Conservation (phyloP, 2,797 vertebrate genomes). For the Tinamus major region DNA sequence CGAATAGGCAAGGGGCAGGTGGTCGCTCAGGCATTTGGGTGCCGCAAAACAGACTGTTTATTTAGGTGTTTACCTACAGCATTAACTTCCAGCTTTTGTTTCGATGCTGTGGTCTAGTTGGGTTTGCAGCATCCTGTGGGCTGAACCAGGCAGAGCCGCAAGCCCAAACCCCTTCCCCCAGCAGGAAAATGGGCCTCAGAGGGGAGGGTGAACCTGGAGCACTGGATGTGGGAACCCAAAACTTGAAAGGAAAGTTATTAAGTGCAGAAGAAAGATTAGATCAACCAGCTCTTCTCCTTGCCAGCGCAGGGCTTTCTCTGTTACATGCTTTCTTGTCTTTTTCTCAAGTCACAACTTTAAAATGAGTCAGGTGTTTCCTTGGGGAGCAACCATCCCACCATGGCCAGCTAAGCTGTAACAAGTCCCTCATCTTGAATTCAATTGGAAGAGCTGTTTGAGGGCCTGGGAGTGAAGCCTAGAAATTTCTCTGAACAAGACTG, state of each 20-base stretch:
- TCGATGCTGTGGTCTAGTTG: not conserved
- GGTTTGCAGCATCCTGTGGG: not conserved
- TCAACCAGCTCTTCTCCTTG: not conserved
- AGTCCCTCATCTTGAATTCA: not conserved
- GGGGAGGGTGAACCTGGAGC: not conserved
- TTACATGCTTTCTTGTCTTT: not conserved
- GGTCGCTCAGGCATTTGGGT: not conserved
- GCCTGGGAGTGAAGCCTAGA: not conserved
- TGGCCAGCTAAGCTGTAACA: not conserved
- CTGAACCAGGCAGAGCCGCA: not conserved
- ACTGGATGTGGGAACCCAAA: not conserved
- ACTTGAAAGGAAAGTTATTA: not conserved
- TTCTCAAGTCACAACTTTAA: not conserved
- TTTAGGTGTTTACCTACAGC: not conserved
- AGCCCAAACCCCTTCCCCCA: not conserved
- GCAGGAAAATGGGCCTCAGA: not conserved
- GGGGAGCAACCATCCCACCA: not conserved
- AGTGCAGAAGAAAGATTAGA: not conserved
- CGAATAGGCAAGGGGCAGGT: not conserved
- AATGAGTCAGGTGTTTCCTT: not conserved
- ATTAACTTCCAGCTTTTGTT: accelerated
- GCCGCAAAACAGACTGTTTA: not conserved
- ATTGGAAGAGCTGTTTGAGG: not conserved
- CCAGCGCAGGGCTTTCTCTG: not conserved
- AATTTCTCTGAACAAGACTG: not conserved